Evolutionary conservation across 2,113 vertebrate species (phyloP), one percentile per base, ranked within the genome.

Genomic region (Calyptommatus sinebrachiatus): DNA sequence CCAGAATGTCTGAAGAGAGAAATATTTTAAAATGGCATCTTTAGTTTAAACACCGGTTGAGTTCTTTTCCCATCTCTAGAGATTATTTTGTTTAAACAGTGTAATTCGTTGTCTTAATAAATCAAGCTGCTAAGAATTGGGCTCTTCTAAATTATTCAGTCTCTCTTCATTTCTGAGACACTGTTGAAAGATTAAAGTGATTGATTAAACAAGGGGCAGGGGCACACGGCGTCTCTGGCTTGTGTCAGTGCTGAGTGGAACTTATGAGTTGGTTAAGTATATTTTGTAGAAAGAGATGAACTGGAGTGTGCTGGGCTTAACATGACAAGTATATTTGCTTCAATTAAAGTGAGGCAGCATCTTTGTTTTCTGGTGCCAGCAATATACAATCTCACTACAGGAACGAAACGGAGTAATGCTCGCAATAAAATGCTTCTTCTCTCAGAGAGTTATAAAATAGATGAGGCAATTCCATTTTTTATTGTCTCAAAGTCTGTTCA

Each of bases 291-390:
- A 63, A 20, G 69, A 73, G 70, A 73, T 73, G 62, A 84, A 76
- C 71, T 86, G 74, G 65, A 75, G 8, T 65, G 79, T 1, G 50
- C 79, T 41, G 69, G 11, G 85, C 73, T 88, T 83, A 73, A 22
- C 85, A 83, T 80, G 50, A 70, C 78, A 84, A 46, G 74, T 71
- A 50, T 81, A 85, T 81, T 77, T 82, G 75, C 80, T 79, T 86
- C 71, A 80, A 83, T 88, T 89, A 83, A 48, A 88, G 82, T 24
- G 22, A 82, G 73, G 78, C 79, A 4, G 69, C 68, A 77, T 83
- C 57, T 87, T 88, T 69, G 65, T 73, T 74, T 87, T 76, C 12
- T 77, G 41, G 4, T 88, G 78, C 80, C 84, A 77, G 79, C 8
- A 65, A 5, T 57, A 70, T 31, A 61, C 57, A 61, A 48, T 61